Percentiles rank a stretch among this genome's conserved stretches.
Evolutionary conservation across 2,113 vertebrate genomes (phyloP).

Genomic region (Sorex araneus): DNA sequence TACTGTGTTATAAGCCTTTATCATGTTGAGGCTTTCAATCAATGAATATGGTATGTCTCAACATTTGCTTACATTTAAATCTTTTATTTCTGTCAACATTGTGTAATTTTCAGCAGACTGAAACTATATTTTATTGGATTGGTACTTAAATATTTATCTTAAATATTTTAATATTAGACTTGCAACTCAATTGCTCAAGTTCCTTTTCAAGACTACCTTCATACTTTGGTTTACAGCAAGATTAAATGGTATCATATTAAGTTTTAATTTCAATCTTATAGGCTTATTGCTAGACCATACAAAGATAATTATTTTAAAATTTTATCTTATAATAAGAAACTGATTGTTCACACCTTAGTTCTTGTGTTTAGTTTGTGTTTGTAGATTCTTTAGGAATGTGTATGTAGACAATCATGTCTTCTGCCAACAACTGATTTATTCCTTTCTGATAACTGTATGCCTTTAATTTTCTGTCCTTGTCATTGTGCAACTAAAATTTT

Average conservation of each 20-base stretch:
- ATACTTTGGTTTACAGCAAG: too few relatives aligned
- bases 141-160: neutral
- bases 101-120: neutral
- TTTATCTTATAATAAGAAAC: too few relatives aligned
- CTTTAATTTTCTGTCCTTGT: neutral
- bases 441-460: neutral
- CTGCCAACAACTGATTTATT: neutral
- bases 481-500: neutral
- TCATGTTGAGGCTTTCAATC: neutral
- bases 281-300: too few relatives aligned
- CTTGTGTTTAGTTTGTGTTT: neutral
- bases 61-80: neutral
- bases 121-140: neutral
- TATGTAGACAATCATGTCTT: neutral
- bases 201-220: too few relatives aligned
- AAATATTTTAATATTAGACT: neutral
- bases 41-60: neutral
- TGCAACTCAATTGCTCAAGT: too few relatives aligned
- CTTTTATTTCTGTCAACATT: neutral
- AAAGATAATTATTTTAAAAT: too few relatives aligned
- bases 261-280: constrained; percentile 8
- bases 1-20: neutral
- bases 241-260: neutral
- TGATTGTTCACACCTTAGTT: neutral
- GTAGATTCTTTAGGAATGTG: neutral